Evolutionary conservation across 2,797 vertebrate species (phyloP), one percentile per base, ranked within the genome.

Genomic region (Eremophila alpestris): DNA sequence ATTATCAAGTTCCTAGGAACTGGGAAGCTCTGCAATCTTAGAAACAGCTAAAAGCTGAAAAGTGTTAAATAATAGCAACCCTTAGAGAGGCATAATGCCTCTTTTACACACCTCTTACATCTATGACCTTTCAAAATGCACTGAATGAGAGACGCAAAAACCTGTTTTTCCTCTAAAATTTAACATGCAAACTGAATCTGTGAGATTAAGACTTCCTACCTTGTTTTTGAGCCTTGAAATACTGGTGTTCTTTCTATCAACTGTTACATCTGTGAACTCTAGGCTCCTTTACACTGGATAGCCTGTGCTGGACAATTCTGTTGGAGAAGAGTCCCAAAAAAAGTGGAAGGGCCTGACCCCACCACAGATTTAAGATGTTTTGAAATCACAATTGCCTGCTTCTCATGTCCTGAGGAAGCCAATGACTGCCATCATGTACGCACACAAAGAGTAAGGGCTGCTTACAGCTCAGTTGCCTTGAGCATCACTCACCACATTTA

Each of bases 361-460:
- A 43, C 5, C 14, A 32, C 9, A 16, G 23, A 56, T 6, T 38
- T n/a, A 60, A 24, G 46, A 49, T 7, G 16, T 38, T 86, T 64
- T 45, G 32, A 75, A 67, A 78, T 70, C 22, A 67, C 45, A 71
- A 13, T 15, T 6, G n/a, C 13, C 19, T 40, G 13, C 26, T 63
- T 1, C 0, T 59, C 18, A 7, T 2, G 13, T 13, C n/a, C 38
- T 0, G 0, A 43, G 32, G 15, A 74, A 4, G 10, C 0, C 0
- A 77, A 17, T 1, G 1, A 8, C 55, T 60, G 29, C 41, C 12
- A 9, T 20, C 2, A 2, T 2, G 10, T 36, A 71, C 1, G 17
- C 7, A 8, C 3, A 68, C 5, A 73, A 27, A 18, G 17, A 74
- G 10, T 51, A 62, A 26, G 11, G 13, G 26, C 32, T 54, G 26